A percentile compares a stretch with the other conserved stretches of the same genome.
Evolutionary conservation across 1,140 invertebrate genomes (phyloP).

Genomic region (Orchesella cincta): DNA sequence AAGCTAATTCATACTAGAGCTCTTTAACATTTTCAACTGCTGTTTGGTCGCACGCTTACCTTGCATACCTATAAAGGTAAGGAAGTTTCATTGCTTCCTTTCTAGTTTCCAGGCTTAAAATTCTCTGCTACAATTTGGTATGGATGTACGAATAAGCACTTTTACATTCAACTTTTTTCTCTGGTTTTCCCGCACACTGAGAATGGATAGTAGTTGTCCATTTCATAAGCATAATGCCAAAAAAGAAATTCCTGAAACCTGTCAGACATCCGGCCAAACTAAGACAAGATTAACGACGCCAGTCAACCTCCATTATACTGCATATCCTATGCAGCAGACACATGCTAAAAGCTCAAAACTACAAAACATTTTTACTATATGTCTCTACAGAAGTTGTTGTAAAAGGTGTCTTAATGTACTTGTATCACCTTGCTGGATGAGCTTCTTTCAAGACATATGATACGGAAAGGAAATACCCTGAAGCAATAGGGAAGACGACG

Average conservation of each 20-base stretch:
- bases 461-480: slow-evolving; percentile 8
- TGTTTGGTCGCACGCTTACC: neutral
- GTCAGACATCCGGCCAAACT: slow-evolving; percentile 7
- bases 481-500: neutral
- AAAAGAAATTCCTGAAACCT: slow-evolving; percentile 6
- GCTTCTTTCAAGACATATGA: neutral
- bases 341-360: no score
- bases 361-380: no score
- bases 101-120: neutral
- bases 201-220: neutral
- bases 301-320: no score
- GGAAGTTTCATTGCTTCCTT: no score
- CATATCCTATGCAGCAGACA: no score
- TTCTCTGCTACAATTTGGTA: no score
- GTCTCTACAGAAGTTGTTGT: no score
- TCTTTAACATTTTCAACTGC: no score
- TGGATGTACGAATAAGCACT: no score
- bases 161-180: neutral
- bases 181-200: neutral
- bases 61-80: no score
- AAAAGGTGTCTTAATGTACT: no score
- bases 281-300: neutral
- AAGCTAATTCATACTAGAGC: no score
- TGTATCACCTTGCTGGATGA: neutral
- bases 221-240: neutral